Base-by-base conservation (phyloP, 2,888 invertebrate species). In the Dyspetes luteomarginatus region DNA sequence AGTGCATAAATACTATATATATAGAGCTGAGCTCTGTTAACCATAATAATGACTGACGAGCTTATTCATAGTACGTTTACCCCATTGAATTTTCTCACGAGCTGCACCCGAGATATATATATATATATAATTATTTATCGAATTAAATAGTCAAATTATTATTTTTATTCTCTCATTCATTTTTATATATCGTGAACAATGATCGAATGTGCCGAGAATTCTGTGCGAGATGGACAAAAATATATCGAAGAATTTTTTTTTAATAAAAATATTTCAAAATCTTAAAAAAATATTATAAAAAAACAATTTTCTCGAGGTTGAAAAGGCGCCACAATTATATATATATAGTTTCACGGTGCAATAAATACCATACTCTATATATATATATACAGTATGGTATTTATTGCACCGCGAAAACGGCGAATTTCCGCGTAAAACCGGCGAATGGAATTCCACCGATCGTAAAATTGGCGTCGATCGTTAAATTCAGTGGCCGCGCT, bases 401-500 rank as follows among this genome's bases (percentile, higher is more conserved):
- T 52, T 28, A 12, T 48, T 7, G 24, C 15, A 9, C 56, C 17
- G 45, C 4, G 28, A 9, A 15, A 26, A 24, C 30, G 17, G 56
- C 36, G 48, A 74, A 74, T 81, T 83, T 81, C 55, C 72, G 75
- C 75, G 78, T 78, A 75, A 75, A 73, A 58, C 64, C 62, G 75
- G 69, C 75, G 71, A 80, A 75, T 60, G 12, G 68, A 82, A 81
- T 82, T 67, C 43, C 62, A 12, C 67, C 7, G 36, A 64, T 67
- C 60, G 72, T 83, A 83, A 83, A 78, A 83, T 81, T 72, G 36
- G 52, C 72, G 30, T 56, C 30, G 81, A 76, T 83, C 81, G 81
- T 83, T 83, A 81, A 81, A 83, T 78, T 81, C 78, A 69, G 48
- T 22, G 73, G 41, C 65, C 65, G 52, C 71, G 30, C 48, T 17